Evolutionary conservation across 2,888 invertebrate genomes (phyloP).

Genomic region (Entomobrya proxima): DNA sequence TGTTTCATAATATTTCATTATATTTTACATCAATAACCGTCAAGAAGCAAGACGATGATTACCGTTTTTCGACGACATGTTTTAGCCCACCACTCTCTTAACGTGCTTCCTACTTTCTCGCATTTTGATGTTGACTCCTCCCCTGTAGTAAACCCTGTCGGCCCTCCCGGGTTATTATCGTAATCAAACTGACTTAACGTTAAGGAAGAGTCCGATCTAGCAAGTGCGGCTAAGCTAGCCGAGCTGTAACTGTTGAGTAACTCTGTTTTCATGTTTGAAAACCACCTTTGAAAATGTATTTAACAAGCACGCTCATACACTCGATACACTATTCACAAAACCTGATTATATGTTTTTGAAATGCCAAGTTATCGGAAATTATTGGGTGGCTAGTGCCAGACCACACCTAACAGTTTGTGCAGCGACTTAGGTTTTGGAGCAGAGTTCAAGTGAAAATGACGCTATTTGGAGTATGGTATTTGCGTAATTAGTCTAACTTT

Average conservation of each 20-base stretch:
- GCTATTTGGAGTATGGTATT: background rate
- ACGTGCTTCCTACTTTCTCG: constrained; percentile 48
- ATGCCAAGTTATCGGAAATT: background rate
- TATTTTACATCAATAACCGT: background rate
- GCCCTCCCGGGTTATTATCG: constrained; percentile 59
- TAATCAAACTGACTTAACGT: constrained; percentile 64
- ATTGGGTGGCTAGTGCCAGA: constrained; percentile 24
- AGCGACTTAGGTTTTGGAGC: constrained; percentile 43
- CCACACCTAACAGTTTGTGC: constrained; percentile 51
- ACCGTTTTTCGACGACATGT: constrained; percentile 73
- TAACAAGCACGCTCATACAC: no score
- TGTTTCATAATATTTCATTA: background rate
- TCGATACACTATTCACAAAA: background rate
- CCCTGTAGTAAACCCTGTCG: constrained; percentile 21
- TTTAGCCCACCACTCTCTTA: constrained; percentile 66
- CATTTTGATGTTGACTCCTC: constrained; percentile 49
- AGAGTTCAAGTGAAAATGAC: constrained; percentile 49
- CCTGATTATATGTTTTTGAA: background rate
- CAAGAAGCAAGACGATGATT: background rate
- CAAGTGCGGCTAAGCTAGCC: constrained; percentile 72
- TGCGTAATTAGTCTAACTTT: constrained; percentile 51
- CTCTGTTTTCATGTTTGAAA: constrained; percentile 73
- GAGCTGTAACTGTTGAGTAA: constrained; percentile 74
- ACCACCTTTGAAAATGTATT: background rate
- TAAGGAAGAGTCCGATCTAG: constrained; percentile 71